Base-by-base conservation (phyloP, 2,797 vertebrate species). In the Denticeps clupeoides region DNA sequence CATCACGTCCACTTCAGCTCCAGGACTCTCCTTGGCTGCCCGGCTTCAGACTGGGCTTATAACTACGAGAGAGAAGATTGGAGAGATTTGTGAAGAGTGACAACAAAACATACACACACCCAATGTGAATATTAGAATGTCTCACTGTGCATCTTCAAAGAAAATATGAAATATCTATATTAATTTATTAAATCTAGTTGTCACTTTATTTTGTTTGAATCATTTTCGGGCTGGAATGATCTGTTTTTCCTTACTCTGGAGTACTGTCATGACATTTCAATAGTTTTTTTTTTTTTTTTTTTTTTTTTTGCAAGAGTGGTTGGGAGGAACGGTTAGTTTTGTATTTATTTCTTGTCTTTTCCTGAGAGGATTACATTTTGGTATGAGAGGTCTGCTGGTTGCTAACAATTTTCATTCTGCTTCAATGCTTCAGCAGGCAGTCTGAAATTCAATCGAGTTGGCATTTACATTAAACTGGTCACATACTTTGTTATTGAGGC, bases 131-230 rank as follows among this genome's bases (percentile, higher is more conserved):
- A 11, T 21, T 7, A 60, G 32, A 52, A 53, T 38, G 40, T 46
- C 23, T 44, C 47, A 79, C 77, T 93, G 89, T 90, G 91, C 70
- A 91, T 78, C 70, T 75, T 70, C 53, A 64, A 56, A 80, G 76
- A 56, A 71, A 73, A 71, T 69, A 50, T 70, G 53, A 31, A 35
- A 32, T 88, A 89, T 90, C 84, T 93, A 87, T 92, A 87, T 89
- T 88, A 97, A 97, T 94, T 99, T 99, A 97, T 99, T 97, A 94
- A 97, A 97, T 93, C 82, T 87, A 87, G 83, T 82, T 87, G 84
- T 90, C 86, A 88, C 86, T 91, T 92, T 92, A 83, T 79, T 75
- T 81, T 83, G 60, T 56, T 62, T 80, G 69, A 78, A 71, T 86
- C 78, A 72, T 84, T 75, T 62, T 82, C 80, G 79, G 70, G 79